Evolutionary conservation across 2,888 invertebrate species (phyloP).

Genomic region (Molorchus minor): DNA sequence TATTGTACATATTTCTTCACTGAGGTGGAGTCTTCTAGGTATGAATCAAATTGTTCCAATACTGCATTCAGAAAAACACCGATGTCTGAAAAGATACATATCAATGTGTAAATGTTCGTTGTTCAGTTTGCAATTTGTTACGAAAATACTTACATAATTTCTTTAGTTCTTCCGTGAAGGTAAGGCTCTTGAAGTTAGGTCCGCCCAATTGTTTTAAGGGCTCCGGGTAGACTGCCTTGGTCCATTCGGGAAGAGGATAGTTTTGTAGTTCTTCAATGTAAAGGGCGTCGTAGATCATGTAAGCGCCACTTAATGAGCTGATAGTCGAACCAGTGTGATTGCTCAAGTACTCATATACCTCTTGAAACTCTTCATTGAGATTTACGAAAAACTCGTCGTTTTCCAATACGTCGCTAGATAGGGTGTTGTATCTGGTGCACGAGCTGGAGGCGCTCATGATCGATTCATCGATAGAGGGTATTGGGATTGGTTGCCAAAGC

Average conservation of each 20-base stretch:
- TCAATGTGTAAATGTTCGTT: not conserved
- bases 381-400: not conserved
- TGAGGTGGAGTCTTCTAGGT: not conserved
- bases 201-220: constrained; percentile 7
- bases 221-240: constrained; percentile 28
- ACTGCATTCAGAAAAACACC: not conserved
- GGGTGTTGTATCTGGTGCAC: not conserved
- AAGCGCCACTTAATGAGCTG: not conserved
- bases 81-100: not conserved
- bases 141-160: not conserved
- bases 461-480: not conserved
- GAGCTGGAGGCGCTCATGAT: not conserved
- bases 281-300: constrained; percentile 20
- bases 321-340: constrained; percentile 14
- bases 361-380: not conserved
- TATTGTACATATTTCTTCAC: constrained; percentile 23
- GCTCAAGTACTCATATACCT: constrained; percentile 11
- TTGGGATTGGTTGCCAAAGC: not conserved
- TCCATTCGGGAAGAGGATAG: constrained; percentile 28
- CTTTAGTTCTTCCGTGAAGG: not conserved
- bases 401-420: not conserved
- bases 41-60: constrained; percentile 9
- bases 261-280: constrained; percentile 21
- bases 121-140: not conserved
- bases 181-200: not conserved